Evolutionary conservation across 1,140 invertebrate species (phyloP).

Genomic region (Pantala flavescens): DNA sequence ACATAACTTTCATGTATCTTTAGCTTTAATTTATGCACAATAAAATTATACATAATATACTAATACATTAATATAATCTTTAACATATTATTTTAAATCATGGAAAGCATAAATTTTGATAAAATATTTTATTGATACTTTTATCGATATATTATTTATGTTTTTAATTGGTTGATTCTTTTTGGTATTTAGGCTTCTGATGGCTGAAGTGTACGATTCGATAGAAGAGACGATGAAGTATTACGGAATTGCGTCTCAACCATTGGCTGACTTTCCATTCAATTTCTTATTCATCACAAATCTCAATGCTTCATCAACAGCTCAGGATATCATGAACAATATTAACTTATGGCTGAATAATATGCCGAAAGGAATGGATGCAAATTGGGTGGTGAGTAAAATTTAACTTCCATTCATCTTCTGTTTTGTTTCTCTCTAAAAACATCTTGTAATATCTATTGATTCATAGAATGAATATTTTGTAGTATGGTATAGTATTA

Average conservation of each 20-base stretch:
- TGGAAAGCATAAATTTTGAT: no score
- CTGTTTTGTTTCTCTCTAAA: neutral
- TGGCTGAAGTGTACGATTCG: conserved; percentile 30
- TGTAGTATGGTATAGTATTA: neutral
- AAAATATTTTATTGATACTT: no score
- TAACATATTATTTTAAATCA: no score
- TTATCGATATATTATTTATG: no score
- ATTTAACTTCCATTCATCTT: neutral
- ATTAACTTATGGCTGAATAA: neutral
- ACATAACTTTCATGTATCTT: no score
- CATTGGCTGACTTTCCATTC: conserved; percentile 33
- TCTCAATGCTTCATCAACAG: neutral
- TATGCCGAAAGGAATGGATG: neutral
- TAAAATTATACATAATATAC: no score
- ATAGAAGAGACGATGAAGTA: conserved; percentile 28
- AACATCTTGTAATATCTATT: neutral
- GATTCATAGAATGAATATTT: neutral
- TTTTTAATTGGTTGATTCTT: neutral
- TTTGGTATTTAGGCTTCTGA: conserved; percentile 22
- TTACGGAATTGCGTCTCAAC: conserved; percentile 28
- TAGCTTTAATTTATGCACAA: no score
- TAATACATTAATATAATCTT: no score
- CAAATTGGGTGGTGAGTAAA: conserved; percentile 20
- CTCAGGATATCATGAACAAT: neutral
- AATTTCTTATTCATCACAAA: conserved; percentile 27